A percentile compares a stretch with the other conserved stretches of the same genome.
Conservation (phyloP, 2,888 invertebrate species). For the Cylindroiulus punctatus region DNA sequence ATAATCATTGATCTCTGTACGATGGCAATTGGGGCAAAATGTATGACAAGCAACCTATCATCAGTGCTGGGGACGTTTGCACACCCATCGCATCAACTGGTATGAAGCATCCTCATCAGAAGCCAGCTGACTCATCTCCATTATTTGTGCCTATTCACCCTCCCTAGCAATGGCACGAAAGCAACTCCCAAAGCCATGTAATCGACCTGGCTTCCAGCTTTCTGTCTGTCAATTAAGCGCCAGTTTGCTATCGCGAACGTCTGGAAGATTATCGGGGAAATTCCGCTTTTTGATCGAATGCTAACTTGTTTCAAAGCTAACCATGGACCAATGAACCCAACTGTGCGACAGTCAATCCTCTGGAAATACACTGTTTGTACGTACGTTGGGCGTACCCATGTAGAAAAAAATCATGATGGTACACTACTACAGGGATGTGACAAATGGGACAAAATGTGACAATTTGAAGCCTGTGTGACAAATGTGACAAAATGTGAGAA, state of each 20-base stretch:
- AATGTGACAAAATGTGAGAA: no score
- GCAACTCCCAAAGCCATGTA: background rate
- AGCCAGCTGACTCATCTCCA: constrained; percentile 44
- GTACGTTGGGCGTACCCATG: no score
- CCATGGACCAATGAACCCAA: background rate
- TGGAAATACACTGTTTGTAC: no score
- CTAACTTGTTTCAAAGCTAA: background rate
- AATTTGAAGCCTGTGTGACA: no score
- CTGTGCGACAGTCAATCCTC: no score
- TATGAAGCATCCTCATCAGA: constrained; percentile 33
- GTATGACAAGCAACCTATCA: constrained; percentile 23
- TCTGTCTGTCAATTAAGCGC: background rate
- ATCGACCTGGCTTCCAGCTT: background rate
- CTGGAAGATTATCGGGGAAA: background rate
- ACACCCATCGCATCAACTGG: constrained; percentile 34
- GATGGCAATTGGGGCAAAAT: background rate
- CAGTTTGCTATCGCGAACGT: background rate
- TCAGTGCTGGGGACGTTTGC: background rate
- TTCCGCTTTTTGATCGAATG: background rate
- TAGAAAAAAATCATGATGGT: no score
- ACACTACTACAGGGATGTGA: no score
- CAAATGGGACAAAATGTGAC: no score
- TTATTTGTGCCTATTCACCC: background rate
- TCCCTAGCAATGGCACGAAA: background rate
- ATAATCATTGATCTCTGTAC: constrained; percentile 19